A percentile compares a stretch with the other conserved stretches of the same genome.
phyloP scores from a whole-genome alignment of 1,140 invertebrate species.

The Papilio polytes region DNA sequence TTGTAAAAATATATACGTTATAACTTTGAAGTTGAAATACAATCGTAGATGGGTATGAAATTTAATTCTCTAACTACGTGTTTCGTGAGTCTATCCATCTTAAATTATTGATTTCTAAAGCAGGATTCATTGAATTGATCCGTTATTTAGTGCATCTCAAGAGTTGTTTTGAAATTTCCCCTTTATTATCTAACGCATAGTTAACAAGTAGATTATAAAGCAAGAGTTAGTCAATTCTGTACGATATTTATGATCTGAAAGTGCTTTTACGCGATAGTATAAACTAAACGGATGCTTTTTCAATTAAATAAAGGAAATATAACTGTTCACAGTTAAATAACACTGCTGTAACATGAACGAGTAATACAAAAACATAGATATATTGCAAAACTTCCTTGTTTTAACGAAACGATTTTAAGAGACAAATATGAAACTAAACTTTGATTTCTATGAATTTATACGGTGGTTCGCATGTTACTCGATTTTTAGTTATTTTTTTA shows the following conservation, averaged over 20 bases:
- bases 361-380: neutral
- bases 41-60: neutral
- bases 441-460: no score
- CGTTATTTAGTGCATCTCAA: constrained; percentile 26
- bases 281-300: constrained; percentile 52
- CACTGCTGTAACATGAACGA: neutral
- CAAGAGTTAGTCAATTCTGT: constrained; percentile 23
- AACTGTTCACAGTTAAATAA: constrained; percentile 6
- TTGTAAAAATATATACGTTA: neutral
- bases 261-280: constrained; percentile 48
- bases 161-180: constrained; percentile 22
- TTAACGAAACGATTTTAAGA: neutral
- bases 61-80: neutral
- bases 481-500: no score
- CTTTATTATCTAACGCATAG: constrained; percentile 15
- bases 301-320: constrained; percentile 53
- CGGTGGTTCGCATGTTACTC: no score
- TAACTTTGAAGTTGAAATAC: neutral
- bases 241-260: constrained; percentile 36
- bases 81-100: neutral
- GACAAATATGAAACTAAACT: no score
- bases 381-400: neutral
- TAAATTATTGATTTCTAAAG: neutral
- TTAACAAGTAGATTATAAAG: constrained; percentile 35
- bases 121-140: constrained; percentile 8